phyloP scores from a whole-genome alignment of 2,113 vertebrate genomes.

The Platysteira castanea region DNA sequence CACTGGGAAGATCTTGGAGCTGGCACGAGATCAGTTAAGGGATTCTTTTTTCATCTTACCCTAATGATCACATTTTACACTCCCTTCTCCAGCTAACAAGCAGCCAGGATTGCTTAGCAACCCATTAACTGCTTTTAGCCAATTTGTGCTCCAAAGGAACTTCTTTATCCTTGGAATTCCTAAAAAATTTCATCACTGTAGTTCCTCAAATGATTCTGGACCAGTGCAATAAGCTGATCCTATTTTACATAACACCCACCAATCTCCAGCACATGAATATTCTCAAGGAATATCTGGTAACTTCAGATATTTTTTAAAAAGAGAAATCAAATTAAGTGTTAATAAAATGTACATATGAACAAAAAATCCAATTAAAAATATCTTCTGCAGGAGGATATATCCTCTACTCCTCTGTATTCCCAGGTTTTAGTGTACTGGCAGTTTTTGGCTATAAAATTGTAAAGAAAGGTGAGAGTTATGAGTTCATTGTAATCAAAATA shows the following conservation, averaged over 20 bases:
- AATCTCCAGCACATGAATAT: background rate
- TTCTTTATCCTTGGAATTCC: background rate
- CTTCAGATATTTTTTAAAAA: background rate
- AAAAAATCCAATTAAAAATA: background rate
- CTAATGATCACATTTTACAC: background rate
- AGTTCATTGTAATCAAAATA: background rate
- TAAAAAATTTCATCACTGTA: background rate
- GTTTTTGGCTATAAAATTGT: background rate
- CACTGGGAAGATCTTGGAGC: background rate
- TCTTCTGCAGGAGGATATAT: background rate
- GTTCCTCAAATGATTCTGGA: background rate
- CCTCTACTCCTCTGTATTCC: background rate
- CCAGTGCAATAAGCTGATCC: background rate
- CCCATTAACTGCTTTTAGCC: background rate
- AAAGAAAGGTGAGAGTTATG: background rate
- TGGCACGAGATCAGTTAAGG: background rate
- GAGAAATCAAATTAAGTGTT: background rate
- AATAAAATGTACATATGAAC: background rate
- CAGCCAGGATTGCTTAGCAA: constrained; percentile 13
- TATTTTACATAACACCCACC: background rate
- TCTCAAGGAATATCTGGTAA: background rate
- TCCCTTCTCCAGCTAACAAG: constrained; percentile 1
- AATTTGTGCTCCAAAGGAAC: background rate
- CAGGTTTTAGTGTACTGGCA: background rate
- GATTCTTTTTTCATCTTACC: background rate